These are phyloP conservation scores for Hipparchia semele DNA, from an alignment of 2,888 invertebrate species.

Conservation along the genomic window DNA sequence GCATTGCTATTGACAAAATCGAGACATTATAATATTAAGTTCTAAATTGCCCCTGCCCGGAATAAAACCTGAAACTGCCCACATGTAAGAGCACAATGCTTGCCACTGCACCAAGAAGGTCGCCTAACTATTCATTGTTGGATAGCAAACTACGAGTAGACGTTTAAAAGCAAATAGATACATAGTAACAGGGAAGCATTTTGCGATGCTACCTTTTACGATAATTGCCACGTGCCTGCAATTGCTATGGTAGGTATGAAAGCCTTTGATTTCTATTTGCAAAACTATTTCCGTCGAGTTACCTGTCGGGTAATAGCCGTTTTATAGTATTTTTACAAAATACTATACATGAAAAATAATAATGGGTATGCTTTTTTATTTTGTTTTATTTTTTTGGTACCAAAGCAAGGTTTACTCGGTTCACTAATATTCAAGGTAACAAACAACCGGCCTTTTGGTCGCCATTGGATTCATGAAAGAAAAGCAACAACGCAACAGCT, in stretches of 20 bases:
- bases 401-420: too few species aligned
- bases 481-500: too few species aligned
- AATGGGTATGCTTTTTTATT: neutral
- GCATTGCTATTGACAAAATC: too few species aligned
- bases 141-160: neutral
- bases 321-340: slow-evolving; percentile 22
- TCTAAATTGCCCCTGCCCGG: too few species aligned
- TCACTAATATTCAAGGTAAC: too few species aligned
- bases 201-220: slow-evolving; percentile 60
- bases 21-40: too few species aligned
- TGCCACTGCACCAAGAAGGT: too few species aligned
- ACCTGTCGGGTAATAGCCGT: slow-evolving; percentile 30
- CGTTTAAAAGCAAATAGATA: slow-evolving; percentile 7
- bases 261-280: slow-evolving; percentile 43
- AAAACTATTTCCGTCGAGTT: slow-evolving; percentile 46
- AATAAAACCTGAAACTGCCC: too few species aligned
- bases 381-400: slow-evolving; percentile 41
- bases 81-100: too few species aligned
- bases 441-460: too few species aligned
- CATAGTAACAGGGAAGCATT: slow-evolving; percentile 41
- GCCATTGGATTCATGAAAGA: too few species aligned
- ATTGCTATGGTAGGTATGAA: slow-evolving; percentile 43
- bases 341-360: neutral
- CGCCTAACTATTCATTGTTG: neutral
- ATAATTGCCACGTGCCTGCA: slow-evolving; percentile 57